These are phyloP conservation scores for Hirundo rustica DNA, from an alignment of 2,797 vertebrate species.

Conservation along the genomic window DNA sequence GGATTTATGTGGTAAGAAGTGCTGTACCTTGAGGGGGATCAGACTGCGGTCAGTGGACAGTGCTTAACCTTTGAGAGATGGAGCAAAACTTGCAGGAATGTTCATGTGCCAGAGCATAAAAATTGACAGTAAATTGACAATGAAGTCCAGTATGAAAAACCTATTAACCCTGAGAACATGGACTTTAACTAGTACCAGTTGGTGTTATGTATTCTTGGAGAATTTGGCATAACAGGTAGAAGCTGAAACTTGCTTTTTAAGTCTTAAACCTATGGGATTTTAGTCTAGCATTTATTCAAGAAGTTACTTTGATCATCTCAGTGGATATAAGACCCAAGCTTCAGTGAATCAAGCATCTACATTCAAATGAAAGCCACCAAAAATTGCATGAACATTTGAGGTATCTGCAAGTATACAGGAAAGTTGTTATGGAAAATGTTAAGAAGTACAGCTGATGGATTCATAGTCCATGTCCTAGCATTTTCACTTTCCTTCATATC, in stretches of 20 bases:
- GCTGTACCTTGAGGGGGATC: rapidly evolving
- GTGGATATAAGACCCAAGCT: not conserved
- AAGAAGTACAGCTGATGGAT: not conserved
- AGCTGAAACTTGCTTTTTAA: not conserved
- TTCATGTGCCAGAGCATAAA: not conserved
- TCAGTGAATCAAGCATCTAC: not conserved
- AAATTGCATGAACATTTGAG: not conserved
- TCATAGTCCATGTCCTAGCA: not conserved
- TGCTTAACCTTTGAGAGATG: not conserved
- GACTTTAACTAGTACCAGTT: not conserved
- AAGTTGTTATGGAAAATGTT: not conserved
- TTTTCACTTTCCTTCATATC: not conserved
- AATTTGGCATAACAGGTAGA: not conserved
- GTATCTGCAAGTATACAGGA: not conserved
- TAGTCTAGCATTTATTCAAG: not conserved
- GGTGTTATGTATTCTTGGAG: not conserved
- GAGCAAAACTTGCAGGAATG: not conserved
- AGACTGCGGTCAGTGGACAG: not conserved
- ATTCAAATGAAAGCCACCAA: not conserved
- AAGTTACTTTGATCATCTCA: not conserved
- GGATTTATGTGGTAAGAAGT: not conserved
- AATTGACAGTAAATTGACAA: not conserved
- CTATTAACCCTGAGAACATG: not conserved
- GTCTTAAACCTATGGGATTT: not conserved
- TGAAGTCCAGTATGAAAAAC: not conserved